phyloP scores from a whole-genome alignment of 2,797 vertebrate genomes.

The Holocentrus rufus region DNA sequence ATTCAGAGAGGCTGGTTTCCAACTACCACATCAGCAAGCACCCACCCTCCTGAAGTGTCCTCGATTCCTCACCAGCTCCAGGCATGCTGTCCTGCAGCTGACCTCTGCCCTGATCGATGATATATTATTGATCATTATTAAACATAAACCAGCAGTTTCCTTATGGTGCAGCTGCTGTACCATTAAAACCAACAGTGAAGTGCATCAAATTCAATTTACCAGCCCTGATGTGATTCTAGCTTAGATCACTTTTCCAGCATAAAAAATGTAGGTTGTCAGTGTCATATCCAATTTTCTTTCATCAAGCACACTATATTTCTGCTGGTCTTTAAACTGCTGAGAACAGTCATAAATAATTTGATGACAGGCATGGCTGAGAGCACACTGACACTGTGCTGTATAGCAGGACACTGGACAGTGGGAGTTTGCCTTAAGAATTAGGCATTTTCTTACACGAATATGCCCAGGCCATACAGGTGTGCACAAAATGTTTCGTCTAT shows the following conservation, averaged over 20 bases:
- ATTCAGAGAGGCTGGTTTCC: no score
- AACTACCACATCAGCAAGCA: no score
- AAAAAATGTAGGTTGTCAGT: conserved; percentile 3
- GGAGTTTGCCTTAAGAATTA: conserved; percentile 35
- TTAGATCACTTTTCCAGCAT: conserved; percentile 1
- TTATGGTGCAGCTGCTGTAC: neutral
- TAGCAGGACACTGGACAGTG: conserved; percentile 43
- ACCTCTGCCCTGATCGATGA: no score
- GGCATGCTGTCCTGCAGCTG: no score
- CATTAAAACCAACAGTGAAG: conserved; percentile 32
- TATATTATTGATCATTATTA: neutral
- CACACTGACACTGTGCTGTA: conserved; percentile 39
- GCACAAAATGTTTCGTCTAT: conserved; percentile 16
- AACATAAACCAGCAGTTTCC: conserved; percentile 10
- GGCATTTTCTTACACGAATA: conserved; percentile 32
- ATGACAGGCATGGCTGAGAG: conserved; percentile 40
- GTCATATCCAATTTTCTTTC: conserved; percentile 24
- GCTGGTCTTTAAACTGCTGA: conserved; percentile 24
- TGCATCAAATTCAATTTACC: neutral
- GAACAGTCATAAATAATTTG: conserved; percentile 45
- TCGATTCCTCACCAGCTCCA: no score
- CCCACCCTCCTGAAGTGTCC: no score
- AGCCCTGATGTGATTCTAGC: neutral
- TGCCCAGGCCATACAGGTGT: conserved; percentile 38
- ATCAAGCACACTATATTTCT: conserved; percentile 15